phyloP scores from a whole-genome alignment of 2,113 vertebrate species.

The Pelodiscus sinensis region DNA sequence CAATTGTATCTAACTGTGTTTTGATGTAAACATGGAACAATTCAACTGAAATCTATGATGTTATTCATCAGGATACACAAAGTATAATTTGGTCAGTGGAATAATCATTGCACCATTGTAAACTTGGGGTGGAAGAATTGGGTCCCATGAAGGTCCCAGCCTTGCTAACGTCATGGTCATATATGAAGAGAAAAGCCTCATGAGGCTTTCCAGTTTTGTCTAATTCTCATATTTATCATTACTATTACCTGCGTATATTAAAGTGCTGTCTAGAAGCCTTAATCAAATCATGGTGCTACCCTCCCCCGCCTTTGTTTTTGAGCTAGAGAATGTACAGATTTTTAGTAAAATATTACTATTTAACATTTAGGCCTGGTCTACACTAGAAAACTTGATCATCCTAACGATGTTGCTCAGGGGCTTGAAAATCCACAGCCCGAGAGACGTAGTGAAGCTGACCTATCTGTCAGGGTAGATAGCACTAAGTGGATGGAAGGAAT shows the following conservation, averaged over 20 bases:
- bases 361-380: not conserved
- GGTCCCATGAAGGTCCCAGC: not conserved
- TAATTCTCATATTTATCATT: not conserved
- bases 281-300: not conserved
- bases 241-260: not conserved
- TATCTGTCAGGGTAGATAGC: not conserved
- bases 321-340: not conserved
- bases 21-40: not conserved
- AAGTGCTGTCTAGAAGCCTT: not conserved
- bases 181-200: not conserved
- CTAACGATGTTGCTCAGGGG: not conserved
- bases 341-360: not conserved
- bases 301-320: not conserved
- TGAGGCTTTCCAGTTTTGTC: not conserved
- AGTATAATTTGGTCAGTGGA: not conserved
- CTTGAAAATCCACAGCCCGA: not conserved
- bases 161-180: not conserved
- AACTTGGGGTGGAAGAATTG: not conserved
- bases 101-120: not conserved
- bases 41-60: not conserved
- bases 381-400: not conserved
- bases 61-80: not conserved
- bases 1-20: not conserved
- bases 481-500: not conserved
- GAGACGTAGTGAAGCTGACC: no score